These are phyloP conservation scores for Calephelis nemesis DNA, from an alignment of 1,140 invertebrate genomes.

Conservation along the genomic window DNA sequence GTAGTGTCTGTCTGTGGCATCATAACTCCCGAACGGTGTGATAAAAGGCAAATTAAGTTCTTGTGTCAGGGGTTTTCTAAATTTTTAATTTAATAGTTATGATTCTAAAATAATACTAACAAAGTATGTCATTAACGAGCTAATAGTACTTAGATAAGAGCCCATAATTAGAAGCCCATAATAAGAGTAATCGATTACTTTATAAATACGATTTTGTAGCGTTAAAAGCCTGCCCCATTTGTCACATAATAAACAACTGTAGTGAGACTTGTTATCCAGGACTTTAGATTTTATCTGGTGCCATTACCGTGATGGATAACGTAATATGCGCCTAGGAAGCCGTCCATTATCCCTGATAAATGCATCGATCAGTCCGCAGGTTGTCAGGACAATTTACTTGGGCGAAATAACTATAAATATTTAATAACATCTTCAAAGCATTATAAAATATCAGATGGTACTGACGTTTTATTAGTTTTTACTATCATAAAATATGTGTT, in stretches of 20 bases:
- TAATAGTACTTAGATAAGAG: background rate
- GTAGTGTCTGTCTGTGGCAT: too few relatives aligned
- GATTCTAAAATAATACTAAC: too few relatives aligned
- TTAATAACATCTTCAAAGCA: conserved; percentile 13
- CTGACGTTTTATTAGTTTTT: too few relatives aligned
- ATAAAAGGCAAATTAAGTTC: too few relatives aligned
- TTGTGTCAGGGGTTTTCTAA: too few relatives aligned
- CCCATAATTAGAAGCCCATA: background rate
- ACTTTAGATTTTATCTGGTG: conserved; percentile 36
- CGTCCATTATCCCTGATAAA: conserved; percentile 27
- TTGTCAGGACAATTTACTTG: conserved; percentile 22
- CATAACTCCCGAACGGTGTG: too few relatives aligned
- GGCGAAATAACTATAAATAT: conserved; percentile 20
- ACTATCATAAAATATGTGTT: too few relatives aligned
- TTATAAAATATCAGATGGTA: background rate
- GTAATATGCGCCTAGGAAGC: conserved; percentile 33
- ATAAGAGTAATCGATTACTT: background rate
- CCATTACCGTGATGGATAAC: conserved; percentile 36
- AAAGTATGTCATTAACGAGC: background rate
- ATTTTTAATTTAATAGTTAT: too few relatives aligned
- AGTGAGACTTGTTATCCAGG: conserved; percentile 29
- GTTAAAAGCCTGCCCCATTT: conserved; percentile 24
- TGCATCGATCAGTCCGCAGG: conserved; percentile 22
- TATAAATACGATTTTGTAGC: conserved; percentile 7
- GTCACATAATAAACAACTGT: conserved; percentile 33